Conservation (phyloP, 2,113 vertebrate species). For the Campylorhamphus procurvoides region DNA sequence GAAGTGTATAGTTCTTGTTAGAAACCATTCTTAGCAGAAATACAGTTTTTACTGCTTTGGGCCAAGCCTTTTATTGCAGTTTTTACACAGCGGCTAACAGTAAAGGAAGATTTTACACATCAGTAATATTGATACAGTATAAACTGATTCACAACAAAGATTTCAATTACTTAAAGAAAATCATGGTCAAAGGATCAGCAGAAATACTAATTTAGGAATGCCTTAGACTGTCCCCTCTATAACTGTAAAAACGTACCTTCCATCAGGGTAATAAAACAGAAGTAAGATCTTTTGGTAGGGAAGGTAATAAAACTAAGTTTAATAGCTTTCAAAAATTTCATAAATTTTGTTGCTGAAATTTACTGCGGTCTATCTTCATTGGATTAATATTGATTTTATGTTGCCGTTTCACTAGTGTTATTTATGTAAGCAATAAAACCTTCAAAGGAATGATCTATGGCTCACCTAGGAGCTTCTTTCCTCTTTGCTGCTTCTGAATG, state of each 20-base stretch:
- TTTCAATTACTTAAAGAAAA: conserved; percentile 17
- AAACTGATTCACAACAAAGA: conserved; percentile 1
- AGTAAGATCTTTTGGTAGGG: conserved; percentile 60
- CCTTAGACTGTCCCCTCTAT: conserved; percentile 14
- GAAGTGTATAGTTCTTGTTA: background rate
- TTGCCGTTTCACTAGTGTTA: conserved; percentile 71
- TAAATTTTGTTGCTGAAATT: conserved; percentile 73
- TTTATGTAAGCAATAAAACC: conserved; percentile 76
- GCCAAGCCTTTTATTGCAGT: background rate
- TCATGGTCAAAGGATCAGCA: conserved; percentile 39
- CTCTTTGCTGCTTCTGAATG: conserved; percentile 87
- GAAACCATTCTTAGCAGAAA: background rate
- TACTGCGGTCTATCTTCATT: conserved; percentile 64
- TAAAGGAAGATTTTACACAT: background rate
- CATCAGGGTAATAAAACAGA: conserved; percentile 67
- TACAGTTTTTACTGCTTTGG: background rate
- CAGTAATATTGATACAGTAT: background rate
- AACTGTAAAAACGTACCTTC: conserved; percentile 47
- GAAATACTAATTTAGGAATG: conserved; percentile 36
- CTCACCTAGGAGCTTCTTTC: conserved; percentile 92
- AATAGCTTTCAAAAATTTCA: conserved; percentile 72
- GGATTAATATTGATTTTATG: conserved; percentile 80
- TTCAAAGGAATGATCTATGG: conserved; percentile 65
- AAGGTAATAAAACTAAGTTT: conserved; percentile 73
- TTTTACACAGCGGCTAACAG: background rate